Base-by-base conservation (phyloP, 2,113 vertebrate species). In the Dolichotis patagonum region DNA sequence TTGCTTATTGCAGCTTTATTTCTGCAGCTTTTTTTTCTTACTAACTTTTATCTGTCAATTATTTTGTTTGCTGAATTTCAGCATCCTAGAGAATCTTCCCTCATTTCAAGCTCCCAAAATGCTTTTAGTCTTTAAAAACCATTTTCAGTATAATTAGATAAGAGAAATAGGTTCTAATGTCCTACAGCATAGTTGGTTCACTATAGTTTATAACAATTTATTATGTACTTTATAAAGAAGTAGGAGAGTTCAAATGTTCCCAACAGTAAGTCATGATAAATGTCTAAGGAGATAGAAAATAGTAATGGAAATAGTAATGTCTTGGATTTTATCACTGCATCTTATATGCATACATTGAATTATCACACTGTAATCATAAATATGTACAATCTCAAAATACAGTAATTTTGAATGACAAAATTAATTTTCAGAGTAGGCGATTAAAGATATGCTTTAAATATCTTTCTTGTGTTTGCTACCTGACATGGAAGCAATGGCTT, bases 51-150 rank as follows among this genome's bases (percentile, higher is more conserved):
- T 88, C 54, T 69, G 65, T 94, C 77, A 88, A 89, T 46, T 80
- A 0, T 52, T 65, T 80, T 17, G 10, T 78, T 10, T 93, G 11
- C 35, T 84, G 54, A 75, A 56, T 84, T 80, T 91, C 9, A 41
- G 32, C 35, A 38, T 13, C 35, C 16, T 65, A 67, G 22, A 67
- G 80, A 87, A 71, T 30, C 10, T 10, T 65, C 46, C 2, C 63
- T 93, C 14, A 90, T 80, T 88, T 32, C 43, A 91, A 93, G 56
- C n/a, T 87, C 24, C 4, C 75, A 87, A 77, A 58, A 56, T 81
- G 77, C 82, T 71, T 82, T 52, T 87, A 49, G 46, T 69, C 54
- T 49, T 94, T 19, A 90, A 95, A 91, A 94, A 85, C 62, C 28
- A 35, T 32, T 65, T 69, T 28, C 32, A 26, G 85, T 54, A 17